These are phyloP conservation scores for Adrianichthys oophorus DNA, from an alignment of 2,797 vertebrate genomes.

Conservation along the genomic window DNA sequence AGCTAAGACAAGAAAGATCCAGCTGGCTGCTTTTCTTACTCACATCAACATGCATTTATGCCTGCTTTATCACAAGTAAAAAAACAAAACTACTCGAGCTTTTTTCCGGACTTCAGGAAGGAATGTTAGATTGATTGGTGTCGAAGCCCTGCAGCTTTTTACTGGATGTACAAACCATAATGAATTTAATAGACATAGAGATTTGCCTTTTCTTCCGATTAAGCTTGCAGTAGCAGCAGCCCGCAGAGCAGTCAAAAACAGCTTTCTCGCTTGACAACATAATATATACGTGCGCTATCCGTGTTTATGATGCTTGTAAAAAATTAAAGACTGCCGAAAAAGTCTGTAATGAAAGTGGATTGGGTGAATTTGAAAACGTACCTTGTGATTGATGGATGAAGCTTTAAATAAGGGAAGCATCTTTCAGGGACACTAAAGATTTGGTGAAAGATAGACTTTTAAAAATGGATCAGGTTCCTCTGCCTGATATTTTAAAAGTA, in stretches of 20 bases:
- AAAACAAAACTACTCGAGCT: conserved; percentile 7
- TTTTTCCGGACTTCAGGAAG: conserved; percentile 4
- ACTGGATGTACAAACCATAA: conserved; percentile 27
- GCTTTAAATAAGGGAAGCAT: conserved; percentile 3
- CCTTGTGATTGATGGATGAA: conserved; percentile 15
- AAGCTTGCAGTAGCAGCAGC: conserved; percentile 44
- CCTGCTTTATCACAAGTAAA: conserved; percentile 14
- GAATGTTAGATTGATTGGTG: conserved; percentile 21
- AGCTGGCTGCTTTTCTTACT: conserved; percentile 30
- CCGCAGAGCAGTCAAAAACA: conserved; percentile 30
- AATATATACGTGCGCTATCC: conserved; percentile 43
- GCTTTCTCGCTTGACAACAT: conserved; percentile 36
- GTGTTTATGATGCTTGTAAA: conserved; percentile 50
- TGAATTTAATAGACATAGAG: conserved; percentile 17
- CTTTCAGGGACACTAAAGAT: conserved; percentile 11
- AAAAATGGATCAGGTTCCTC: conserved; percentile 17
- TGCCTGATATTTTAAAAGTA: not conserved
- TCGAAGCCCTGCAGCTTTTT: conserved; percentile 8
- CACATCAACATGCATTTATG: not conserved
- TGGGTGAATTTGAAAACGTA: not conserved
- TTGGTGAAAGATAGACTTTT: conserved; percentile 10
- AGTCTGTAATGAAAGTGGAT: conserved; percentile 22
- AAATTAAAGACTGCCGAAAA: conserved; percentile 43
- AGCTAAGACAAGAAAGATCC: conserved; percentile 34
- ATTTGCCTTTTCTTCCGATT: conserved; percentile 53